phyloP scores from a whole-genome alignment of 2,797 vertebrate species.

The Fistularia commersonii region DNA sequence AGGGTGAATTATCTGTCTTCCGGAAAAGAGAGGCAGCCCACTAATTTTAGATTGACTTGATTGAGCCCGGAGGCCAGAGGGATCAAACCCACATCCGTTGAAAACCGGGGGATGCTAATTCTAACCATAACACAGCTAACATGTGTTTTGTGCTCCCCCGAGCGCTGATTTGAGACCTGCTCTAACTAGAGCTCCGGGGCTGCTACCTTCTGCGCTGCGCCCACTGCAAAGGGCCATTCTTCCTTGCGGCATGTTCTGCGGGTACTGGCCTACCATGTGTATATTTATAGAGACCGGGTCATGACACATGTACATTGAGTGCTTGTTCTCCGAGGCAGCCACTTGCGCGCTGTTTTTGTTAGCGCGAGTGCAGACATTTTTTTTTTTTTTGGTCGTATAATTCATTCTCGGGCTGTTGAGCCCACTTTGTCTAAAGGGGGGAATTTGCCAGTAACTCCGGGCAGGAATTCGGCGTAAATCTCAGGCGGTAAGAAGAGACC shows the following conservation, averaged over 20 bases:
- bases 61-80: conserved; percentile 70
- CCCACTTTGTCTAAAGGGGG: conserved; percentile 14
- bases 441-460: conserved; percentile 9
- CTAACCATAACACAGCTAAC: conserved; percentile 80
- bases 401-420: conserved; percentile 37
- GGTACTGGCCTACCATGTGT: conserved; percentile 61
- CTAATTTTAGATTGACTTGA: conserved; percentile 80
- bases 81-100: conserved; percentile 76
- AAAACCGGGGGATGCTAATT: conserved; percentile 70
- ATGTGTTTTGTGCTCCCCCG: conserved; percentile 73
- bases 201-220: conserved; percentile 42
- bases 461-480: conserved; percentile 21
- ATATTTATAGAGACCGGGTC: conserved; percentile 72
- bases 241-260: conserved; percentile 73
- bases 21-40: conserved; percentile 63
- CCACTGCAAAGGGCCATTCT: conserved; percentile 58
- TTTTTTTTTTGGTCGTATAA: conserved; percentile 26
- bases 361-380: conserved; percentile 19
- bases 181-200: conserved; percentile 42
- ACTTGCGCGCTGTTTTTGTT: conserved; percentile 37
- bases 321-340: conserved; percentile 33
- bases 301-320: conserved; percentile 59
- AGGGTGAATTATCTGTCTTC: conserved; percentile 74
- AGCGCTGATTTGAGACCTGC: conserved; percentile 72
- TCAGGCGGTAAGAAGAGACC: conserved; percentile 10